A percentile compares a stretch with the other conserved stretches of the same genome.
Evolutionary conservation across 1,140 invertebrate species (phyloP).

Genomic region (Rhagoletis zephyria): DNA sequence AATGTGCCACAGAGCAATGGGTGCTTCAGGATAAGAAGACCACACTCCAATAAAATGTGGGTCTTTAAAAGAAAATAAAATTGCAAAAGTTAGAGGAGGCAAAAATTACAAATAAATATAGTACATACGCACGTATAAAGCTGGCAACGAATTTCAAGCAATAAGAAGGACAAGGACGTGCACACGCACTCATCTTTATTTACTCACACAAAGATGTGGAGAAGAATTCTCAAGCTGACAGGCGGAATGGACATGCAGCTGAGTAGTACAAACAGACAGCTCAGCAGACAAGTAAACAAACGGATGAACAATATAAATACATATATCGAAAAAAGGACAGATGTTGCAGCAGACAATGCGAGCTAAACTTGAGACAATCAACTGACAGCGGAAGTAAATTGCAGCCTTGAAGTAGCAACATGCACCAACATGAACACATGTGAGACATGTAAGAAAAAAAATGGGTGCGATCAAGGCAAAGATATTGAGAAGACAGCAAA

Average conservation of each 20-base stretch:
- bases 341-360: background rate
- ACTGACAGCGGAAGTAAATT: slow-evolving; percentile 50
- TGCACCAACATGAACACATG: background rate
- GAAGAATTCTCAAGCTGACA: background rate
- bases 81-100: too few relatives aligned
- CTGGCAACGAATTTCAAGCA: background rate
- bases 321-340: background rate
- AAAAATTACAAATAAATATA: too few relatives aligned
- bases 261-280: background rate
- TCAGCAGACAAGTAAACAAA: background rate
- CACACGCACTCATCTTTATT: background rate
- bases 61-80: too few relatives aligned
- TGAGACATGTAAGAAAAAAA: background rate
- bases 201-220: background rate
- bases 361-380: slow-evolving; percentile 49
- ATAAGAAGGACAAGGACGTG: slow-evolving; percentile 15
- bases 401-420: slow-evolving; percentile 44
- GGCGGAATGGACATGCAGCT: background rate
- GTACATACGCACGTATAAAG: background rate
- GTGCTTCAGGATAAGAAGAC: too few relatives aligned
- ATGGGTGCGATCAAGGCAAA: background rate
- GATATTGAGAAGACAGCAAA: slow-evolving; percentile 1
- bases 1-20: too few relatives aligned
- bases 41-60: too few relatives aligned
- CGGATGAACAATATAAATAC: background rate